Base-by-base conservation (phyloP, 2,888 invertebrate genomes). In the Ectemnius cavifrons region DNA sequence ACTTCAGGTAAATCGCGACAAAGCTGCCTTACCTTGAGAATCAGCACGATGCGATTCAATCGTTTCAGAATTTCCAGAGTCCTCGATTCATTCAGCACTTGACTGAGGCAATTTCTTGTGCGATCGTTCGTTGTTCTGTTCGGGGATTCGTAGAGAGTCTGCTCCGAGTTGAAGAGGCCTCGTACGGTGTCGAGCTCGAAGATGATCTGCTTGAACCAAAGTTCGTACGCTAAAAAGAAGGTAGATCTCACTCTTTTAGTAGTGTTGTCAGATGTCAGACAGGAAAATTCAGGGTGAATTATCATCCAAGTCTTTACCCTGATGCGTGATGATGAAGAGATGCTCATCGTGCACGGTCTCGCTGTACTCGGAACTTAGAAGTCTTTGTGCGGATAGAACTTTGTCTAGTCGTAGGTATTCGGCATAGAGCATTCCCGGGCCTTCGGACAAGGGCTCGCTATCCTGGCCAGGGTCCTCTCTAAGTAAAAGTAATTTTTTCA, bases 191-290 rank as follows among this genome's bases (percentile, higher is more conserved):
- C 99, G 87, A 99, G 92, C 88, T 99, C 99, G 91, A 95, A 98
- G 77, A 99, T 96, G 63, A 99, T 98, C 92, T 99, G 99, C 91
- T 99, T 99, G 92, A 99, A 99, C 99, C 99, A 99, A 4, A 99
- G 93, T 91, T 99, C 99, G 92, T 99, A 99, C 0, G 98, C 98
- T 98, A 91, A 62, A 93, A 93, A 59, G 4, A n/a, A 57, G 28
- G 13, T 2, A 28, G 13, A 28, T 14, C 16, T 52, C 52, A 37
- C 1, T 52, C 14, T 16, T 16, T 52, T 11, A 13, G 5, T 52
- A 14, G 52, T 11, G n/a, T 14, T 1, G n/a, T 14, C 1, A 13
- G 52, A n/a, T 16, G 52, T 4, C 1, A 8, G 37, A 37, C 8
- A 52, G 52, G 52, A 14, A 52, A 14, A 5, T 49, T 49, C 49